Conservation (phyloP, 2,888 invertebrate genomes). For the Biston betularia region DNA sequence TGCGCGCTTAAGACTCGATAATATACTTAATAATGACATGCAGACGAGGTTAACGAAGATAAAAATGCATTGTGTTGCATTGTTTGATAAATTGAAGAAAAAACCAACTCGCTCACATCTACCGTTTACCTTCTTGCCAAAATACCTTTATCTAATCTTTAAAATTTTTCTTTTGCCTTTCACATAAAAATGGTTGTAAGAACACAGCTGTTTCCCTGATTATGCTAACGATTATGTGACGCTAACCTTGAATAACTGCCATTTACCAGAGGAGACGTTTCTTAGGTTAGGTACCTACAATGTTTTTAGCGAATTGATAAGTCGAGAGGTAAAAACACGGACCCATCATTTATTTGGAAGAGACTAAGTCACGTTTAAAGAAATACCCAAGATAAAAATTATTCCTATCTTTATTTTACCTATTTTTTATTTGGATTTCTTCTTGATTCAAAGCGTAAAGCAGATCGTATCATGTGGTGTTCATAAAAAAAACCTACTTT, state of each 20-base stretch:
- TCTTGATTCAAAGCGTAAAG: too few relatives aligned
- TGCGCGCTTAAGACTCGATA: too few relatives aligned
- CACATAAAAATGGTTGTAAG: constrained; percentile 43
- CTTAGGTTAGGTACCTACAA: constrained; percentile 3
- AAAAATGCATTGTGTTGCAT: too few relatives aligned
- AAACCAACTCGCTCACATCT: not conserved
- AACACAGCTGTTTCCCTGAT: constrained; percentile 61
- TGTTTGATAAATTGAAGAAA: not conserved
- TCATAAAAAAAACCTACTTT: too few relatives aligned
- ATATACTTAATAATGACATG: too few relatives aligned
- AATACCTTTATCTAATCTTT: not conserved
- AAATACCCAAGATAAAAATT: too few relatives aligned
- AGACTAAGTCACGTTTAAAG: too few relatives aligned
- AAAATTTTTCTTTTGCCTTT: constrained; percentile 8
- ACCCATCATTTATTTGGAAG: not conserved
- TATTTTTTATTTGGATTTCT: too few relatives aligned
- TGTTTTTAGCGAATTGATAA: constrained; percentile 34
- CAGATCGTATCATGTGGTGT: too few relatives aligned
- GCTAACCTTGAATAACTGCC: constrained; percentile 56
- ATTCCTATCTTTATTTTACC: too few relatives aligned
- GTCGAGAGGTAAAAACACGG: not conserved
- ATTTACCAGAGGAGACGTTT: constrained; percentile 37
- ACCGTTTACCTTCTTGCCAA: not conserved
- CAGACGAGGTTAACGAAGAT: too few relatives aligned
- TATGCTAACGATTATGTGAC: constrained; percentile 70